Evolutionary conservation across 2,113 vertebrate species (phyloP), one percentile per base, ranked within the genome.

Genomic region (Notothenia rossii): DNA sequence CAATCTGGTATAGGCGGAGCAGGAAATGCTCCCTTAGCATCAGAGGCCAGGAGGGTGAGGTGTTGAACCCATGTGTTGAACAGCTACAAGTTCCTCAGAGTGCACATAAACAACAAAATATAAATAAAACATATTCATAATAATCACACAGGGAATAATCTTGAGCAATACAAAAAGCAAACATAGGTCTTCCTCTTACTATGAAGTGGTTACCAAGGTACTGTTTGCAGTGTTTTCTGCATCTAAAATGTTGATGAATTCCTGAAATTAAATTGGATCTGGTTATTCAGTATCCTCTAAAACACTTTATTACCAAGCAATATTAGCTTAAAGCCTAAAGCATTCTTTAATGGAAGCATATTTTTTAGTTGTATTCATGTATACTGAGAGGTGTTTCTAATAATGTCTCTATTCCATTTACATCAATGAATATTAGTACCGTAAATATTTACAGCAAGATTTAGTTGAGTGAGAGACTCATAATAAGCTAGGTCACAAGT

Each of bases 271-370:
- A 53, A 84, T 56, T 49, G 48, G 51, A 60, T 65, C 20, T 7
- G 0, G 8, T 72, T 67, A 18, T 71, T 71, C 22, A 22, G n/a
- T 15, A 55, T 70, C 25, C 45, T 13, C 45, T n/a, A 12, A 49
- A 80, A 69, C 40, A 56, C 7, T 10, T 29, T 69, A 80, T 50
- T 59, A 55, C n/a, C 11, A 54, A 55, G 59, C 48, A 81, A 13
- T 62, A 45, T 78, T 43, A 33, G 36, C 45, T 3, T 25, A 53
- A 61, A 61, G 74, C 45, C 5, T 25, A 53, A 61, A 61, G 74
- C 3, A 15, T 56, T 84, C 40, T 81, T 75, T 56, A 81, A 8
- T 43, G 43, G 66, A 51, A 70, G 49, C 12, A 71, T 55, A 64
- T 22, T 75, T 14, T 69, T 54, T 46, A 55, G 5, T 72, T 50